Base-by-base conservation (phyloP, 35 echinoderm and acorn worm species). In the Stichopus chloronotus region DNA sequence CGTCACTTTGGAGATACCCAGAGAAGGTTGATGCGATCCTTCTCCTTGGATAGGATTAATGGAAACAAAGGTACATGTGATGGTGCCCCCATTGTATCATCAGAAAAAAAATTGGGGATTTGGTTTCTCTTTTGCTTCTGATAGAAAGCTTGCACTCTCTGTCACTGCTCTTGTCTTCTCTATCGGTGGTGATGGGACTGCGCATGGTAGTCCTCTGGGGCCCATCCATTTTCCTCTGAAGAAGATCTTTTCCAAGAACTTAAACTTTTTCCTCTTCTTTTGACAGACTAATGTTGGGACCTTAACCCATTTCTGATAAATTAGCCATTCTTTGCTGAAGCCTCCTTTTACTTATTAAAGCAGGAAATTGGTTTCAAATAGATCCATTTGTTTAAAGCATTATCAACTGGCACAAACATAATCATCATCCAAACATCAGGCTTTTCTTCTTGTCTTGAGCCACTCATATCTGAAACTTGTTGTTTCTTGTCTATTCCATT, bases 21-120 rank as follows among this genome's bases (percentile, higher is more conserved):
- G 5, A 89, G 60, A 30, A 89, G 65, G 9, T 72, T 89, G 16
- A 89, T 89, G 60, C 87, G 87, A 14, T 89, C 87, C 19, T 89
- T 21, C 22, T 89, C 87, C 3, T 71, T 89, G 87, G 87, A 89
- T 89, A 89, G 61, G 25, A 59, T 89, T 14, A 89, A 72, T 24
- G 21, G 24, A 63, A 25, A 7, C 4, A 89, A 65, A 89, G 87
- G 87, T 89, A 89, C 59, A n/a, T 83, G 52, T 53, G 80, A 30
- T 83, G 80, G 25, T 83, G 9, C 17, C 69, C 59, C 4, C 19
- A 43, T 43, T 43, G 30, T 3, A 43, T 43, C 30, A 43, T 43
- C 69, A 2, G 69, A 7, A 74, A n/a, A n/a, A n/a, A 74, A 74
- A 74, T 20, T 74, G 17, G 69, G 17, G 11, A 19, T 65, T 65